Evolutionary conservation across 2,797 vertebrate species (phyloP), one percentile per base, ranked within the genome.

Genomic region (Cyprinella venusta): DNA sequence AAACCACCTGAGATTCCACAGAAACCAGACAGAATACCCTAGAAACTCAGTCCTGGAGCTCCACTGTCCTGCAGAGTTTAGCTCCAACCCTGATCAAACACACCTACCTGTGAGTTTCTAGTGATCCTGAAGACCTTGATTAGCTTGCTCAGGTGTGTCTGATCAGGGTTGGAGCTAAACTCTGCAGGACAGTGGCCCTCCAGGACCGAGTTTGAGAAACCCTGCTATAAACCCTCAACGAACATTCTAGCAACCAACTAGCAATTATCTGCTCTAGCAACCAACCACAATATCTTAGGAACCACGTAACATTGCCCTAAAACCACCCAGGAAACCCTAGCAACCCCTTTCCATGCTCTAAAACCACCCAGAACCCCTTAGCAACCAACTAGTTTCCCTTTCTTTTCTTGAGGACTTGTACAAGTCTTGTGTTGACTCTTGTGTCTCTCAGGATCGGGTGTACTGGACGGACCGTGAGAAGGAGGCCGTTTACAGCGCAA

Each of bases 391-490:
- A 21, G 45, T 52, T 50, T 26, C 6, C 1, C 24, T 61, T 52
- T 72, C 42, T 30, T 33, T 38, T 63, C 38, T 18, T 19, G 26
- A 67, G 26, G 12, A 24, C 45, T 10, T 18, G n/a, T 61, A 2
- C 16, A 45, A 65, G 9, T 65, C 8, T 26, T 65, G 26, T 79
- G 15, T 70, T 19, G 5, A 67, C 54, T 36, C 16, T 36, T 76
- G 33, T 82, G 5, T 67, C 42, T 85, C 87, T 87, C 89, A 99
- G 98, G 98, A 99, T 91, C 98, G 95, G 65, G 95, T 99, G 81
- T 99, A 98, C 94, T 99, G 98, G 98, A 99, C 98, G 0, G 98
- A 99, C 92, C 91, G 97, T 88, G 96, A 98, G 92, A 97, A 95
- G 0, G 97, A 97, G 54, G 96, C 98, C 0, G 97, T 99, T 87